phyloP scores from a whole-genome alignment of 30 jellyfish, hydroid and myxozoan genomes.

The Aurelia aurita region DNA sequence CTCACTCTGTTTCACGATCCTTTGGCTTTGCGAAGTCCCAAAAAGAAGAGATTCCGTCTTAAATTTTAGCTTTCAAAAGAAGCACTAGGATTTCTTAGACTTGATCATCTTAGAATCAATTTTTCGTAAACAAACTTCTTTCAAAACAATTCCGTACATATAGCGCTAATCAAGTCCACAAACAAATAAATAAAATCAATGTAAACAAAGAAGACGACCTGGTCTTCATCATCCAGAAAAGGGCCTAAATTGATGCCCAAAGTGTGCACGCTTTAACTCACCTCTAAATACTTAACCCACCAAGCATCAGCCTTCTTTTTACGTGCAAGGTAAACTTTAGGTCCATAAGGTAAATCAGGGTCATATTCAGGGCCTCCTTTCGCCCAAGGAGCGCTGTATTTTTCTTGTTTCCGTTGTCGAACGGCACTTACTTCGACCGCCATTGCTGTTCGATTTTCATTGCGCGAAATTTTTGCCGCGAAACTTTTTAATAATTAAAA shows the following conservation, averaged over 20 bases:
- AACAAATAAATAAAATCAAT: background rate
- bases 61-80: no score
- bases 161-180: background rate
- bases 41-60: no score
- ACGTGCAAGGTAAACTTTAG: constrained; percentile 91
- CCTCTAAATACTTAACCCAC: constrained; percentile 92
- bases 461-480: constrained; percentile 45
- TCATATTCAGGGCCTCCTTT: constrained; percentile 93
- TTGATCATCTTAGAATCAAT: no score
- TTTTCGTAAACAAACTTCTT: no score
- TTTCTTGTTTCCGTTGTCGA: constrained; percentile 46
- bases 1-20: no score
- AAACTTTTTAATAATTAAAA: constrained; percentile 50
- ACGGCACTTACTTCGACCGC: constrained; percentile 46
- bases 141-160: no score
- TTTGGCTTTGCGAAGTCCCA: no score
- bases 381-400: constrained; percentile 86
- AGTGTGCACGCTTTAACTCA: constrained; percentile 5
- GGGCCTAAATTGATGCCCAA: background rate
- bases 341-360: constrained; percentile 94
- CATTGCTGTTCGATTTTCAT: constrained; percentile 25
- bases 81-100: no score
- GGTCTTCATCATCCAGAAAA: background rate
- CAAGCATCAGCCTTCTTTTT: constrained; percentile 93
- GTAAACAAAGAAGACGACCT: background rate